These are phyloP conservation scores for Deilephila porcellus DNA, from an alignment of 2,888 invertebrate genomes.

Conservation along the genomic window DNA sequence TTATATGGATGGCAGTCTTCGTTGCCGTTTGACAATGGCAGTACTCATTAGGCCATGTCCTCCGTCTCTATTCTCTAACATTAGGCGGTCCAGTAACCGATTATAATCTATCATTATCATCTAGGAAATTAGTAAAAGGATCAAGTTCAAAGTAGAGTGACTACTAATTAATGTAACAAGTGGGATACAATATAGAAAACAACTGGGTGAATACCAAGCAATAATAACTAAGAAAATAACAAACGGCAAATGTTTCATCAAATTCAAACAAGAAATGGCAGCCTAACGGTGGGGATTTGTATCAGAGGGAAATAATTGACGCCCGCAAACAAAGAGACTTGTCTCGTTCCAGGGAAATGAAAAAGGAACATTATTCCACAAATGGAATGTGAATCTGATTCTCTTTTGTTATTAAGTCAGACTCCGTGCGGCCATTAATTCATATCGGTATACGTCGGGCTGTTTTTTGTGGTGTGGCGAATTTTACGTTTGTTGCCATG, in stretches of 20 bases:
- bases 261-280: conserved; percentile 26
- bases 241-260: conserved; percentile 21
- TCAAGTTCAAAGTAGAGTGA: too few species aligned
- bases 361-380: conserved; percentile 56
- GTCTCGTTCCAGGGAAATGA: conserved; percentile 51
- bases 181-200: neutral
- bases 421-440: conserved; percentile 28
- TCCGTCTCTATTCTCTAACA: too few species aligned
- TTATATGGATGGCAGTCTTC: too few species aligned
- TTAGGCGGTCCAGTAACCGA: too few species aligned
- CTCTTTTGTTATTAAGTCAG: conserved; percentile 48
- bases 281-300: conserved; percentile 25
- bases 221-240: neutral
- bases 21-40: too few species aligned
- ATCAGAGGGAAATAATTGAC: conserved; percentile 52
- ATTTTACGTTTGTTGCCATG: neutral
- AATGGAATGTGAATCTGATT: conserved; percentile 55
- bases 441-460: conserved; percentile 26
- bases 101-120: too few species aligned
- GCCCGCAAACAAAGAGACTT: conserved; percentile 57
- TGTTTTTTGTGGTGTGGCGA: conserved; percentile 13
- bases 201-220: neutral
- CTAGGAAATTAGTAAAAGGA: too few species aligned
- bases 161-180: neutral
- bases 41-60: too few species aligned